A percentile compares a stretch with the other conserved stretches of the same genome.
Evolutionary conservation across 2,888 invertebrate genomes (phyloP).

Genomic region (Aphidius colemani): DNA sequence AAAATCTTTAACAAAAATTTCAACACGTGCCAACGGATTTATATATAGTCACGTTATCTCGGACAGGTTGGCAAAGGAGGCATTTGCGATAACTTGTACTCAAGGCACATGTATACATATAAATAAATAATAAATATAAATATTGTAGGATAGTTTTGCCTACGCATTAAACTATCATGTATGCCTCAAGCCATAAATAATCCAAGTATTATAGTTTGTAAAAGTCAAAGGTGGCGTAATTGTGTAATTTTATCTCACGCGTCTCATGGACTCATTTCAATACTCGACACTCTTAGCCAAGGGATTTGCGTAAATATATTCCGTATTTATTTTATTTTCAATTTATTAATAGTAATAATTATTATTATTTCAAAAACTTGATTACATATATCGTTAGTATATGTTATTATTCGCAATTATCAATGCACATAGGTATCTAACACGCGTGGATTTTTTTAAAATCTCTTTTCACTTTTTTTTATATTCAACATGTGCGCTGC

Average conservation of each 20-base stretch:
- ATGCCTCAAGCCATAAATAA: constrained; percentile 27
- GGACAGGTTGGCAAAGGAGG: constrained; percentile 13
- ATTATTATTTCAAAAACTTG: not conserved
- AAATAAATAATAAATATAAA: constrained; percentile 10
- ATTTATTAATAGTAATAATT: not conserved
- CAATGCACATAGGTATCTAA: constrained; percentile 6
- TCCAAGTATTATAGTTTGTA: constrained; percentile 28
- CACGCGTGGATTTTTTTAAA: not conserved
- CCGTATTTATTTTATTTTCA: constrained; percentile 1
- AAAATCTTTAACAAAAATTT: constrained; percentile 9
- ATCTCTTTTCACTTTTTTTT: not conserved
- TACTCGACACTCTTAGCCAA: constrained; percentile 11
- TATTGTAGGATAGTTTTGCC: constrained; percentile 20
- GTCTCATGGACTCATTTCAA: constrained; percentile 18
- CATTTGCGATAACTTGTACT: constrained; percentile 13
- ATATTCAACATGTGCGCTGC: constrained; percentile 2
- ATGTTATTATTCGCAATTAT: not conserved
- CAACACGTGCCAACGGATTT: constrained; percentile 23
- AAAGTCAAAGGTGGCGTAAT: constrained; percentile 30
- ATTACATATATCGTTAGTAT: constrained; percentile 11
- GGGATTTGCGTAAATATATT: constrained; percentile 20
- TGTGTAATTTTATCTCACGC: constrained; percentile 27
- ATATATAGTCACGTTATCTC: constrained; percentile 20
- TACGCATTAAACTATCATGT: constrained; percentile 23
- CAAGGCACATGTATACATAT: too few species aligned